Conservation (phyloP, 1,140 invertebrate genomes). For the Wasmannia auropunctata region DNA sequence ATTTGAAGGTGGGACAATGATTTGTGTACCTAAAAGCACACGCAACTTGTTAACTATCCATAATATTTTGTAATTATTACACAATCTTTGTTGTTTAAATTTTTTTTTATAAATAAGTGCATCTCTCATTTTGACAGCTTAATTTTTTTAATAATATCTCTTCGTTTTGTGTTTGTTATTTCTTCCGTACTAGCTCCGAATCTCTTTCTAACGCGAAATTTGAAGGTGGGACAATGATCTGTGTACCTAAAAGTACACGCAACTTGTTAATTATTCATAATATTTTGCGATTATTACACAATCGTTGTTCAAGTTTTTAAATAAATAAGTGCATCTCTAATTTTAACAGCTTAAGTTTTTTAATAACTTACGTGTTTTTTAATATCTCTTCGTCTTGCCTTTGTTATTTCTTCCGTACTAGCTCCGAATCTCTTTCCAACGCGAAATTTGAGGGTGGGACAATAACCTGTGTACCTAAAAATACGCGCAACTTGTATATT, state of each 20-base stretch:
- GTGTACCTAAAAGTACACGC: too few relatives aligned
- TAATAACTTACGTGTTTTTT: too few relatives aligned
- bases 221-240: too few relatives aligned
- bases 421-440: slow-evolving; percentile 90
- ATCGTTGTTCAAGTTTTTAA: background rate
- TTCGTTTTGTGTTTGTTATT: too few relatives aligned
- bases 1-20: too few relatives aligned
- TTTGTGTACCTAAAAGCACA: too few relatives aligned
- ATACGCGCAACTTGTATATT: background rate
- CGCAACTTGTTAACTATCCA: too few relatives aligned
- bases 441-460: slow-evolving; percentile 90
- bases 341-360: background rate
- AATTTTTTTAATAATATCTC: background rate
- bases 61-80: too few relatives aligned
- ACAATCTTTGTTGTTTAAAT: background rate
- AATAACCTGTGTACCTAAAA: slow-evolving; percentile 90
- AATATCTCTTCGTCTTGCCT: slow-evolving; percentile 80
- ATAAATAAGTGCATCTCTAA: background rate
- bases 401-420: slow-evolving; percentile 89
- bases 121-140: background rate
- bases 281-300: too few relatives aligned
- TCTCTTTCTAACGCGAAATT: too few relatives aligned
- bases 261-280: too few relatives aligned
- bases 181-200: too few relatives aligned
- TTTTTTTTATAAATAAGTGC: background rate